Percentiles rank a stretch among this genome's conserved stretches.
phyloP scores from a whole-genome alignment of 2,113 vertebrate species.

The Paramisgurnus dabryanus region DNA sequence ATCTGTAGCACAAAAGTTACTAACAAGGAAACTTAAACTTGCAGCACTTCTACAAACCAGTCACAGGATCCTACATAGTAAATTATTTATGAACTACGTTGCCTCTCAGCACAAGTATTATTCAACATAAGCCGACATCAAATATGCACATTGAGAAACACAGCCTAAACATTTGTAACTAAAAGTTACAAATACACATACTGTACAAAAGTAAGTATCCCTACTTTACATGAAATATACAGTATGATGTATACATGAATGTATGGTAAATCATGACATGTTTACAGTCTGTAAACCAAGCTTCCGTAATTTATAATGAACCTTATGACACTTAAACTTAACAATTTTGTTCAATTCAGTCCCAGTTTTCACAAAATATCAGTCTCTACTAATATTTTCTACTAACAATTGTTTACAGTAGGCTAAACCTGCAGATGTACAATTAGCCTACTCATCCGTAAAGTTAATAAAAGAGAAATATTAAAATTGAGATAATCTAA shows the following conservation, averaged over 20 bases:
- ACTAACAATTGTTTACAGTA: no score
- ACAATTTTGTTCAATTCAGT: no score
- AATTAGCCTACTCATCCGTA: no score
- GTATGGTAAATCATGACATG: not conserved
- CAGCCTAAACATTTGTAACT: slow-evolving; percentile 30
- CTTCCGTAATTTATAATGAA: no score
- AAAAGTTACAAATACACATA: no score
- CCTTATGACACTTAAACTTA: no score
- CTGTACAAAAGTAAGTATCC: not conserved
- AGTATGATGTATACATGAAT: not conserved
- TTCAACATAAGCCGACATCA: slow-evolving; percentile 65
- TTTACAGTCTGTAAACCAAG: no score
- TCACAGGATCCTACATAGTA: slow-evolving; percentile 62
- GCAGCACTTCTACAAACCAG: slow-evolving; percentile 55
- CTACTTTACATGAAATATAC: slow-evolving; percentile 1
- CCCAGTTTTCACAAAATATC: no score
- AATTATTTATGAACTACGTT: slow-evolving; percentile 72
- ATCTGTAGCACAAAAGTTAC: slow-evolving; percentile 28
- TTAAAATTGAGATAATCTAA: not conserved
- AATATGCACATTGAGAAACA: slow-evolving; percentile 54
- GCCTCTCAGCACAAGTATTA: slow-evolving; percentile 60
- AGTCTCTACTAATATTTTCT: no score
- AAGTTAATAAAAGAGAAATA: no score
- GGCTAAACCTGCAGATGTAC: no score
- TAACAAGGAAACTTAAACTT: slow-evolving; percentile 44